Base-by-base conservation (phyloP, 2,797 vertebrate genomes). In the Peromyscus aztecus region DNA sequence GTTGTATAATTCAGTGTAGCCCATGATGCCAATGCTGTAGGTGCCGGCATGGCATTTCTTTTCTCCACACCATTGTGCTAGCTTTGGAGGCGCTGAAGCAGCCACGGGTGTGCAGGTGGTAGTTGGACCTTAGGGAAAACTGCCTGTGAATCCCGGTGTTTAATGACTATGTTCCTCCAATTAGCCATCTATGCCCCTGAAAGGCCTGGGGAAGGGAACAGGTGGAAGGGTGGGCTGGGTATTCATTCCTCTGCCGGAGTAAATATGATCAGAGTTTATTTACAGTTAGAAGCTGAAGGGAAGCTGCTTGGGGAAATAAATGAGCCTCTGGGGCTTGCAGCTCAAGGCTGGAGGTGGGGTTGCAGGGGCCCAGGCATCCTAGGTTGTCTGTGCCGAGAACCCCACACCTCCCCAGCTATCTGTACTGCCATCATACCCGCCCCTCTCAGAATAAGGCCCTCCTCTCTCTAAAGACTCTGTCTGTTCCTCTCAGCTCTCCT, bases 261-360 rank as follows among this genome's bases (percentile, higher is more conserved):
- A 94, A 93, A 73, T 71, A 90, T 67, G 59, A 40, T 91, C 76
- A 82, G 95, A 52, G 37, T 84, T 89, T 75, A 77, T 85, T 65
- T 63, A 69, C 77, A 91, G 23, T 63, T 17, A 69, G 69, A 88
- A 59, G 43, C 24, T 46, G 67, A 61, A 92, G 87, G n/a, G 2
- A n/a, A 61, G 29, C 0, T 4, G 8, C 46, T 93, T 19, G 11
- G 67, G 37, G 81, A 83, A 87, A 83, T 73, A 83, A 85, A 34
- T 4, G 21, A 57, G 11, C 16, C 29, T 14, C 83, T 57, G 63
- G 65, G 83, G 19, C 16, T 78, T 4, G 24, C 31, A 69, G 9
- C 23, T 73, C 1, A 9, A 67, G 80, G 24, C 8, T 8, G 27
- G 12, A 75, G 52, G 43, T 67, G 83, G 13, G 16, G 29, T 55